Percentiles rank a stretch among this genome's conserved stretches.
phyloP scores from a whole-genome alignment of 1,140 invertebrate genomes.

The Anthonomus grandis region DNA sequence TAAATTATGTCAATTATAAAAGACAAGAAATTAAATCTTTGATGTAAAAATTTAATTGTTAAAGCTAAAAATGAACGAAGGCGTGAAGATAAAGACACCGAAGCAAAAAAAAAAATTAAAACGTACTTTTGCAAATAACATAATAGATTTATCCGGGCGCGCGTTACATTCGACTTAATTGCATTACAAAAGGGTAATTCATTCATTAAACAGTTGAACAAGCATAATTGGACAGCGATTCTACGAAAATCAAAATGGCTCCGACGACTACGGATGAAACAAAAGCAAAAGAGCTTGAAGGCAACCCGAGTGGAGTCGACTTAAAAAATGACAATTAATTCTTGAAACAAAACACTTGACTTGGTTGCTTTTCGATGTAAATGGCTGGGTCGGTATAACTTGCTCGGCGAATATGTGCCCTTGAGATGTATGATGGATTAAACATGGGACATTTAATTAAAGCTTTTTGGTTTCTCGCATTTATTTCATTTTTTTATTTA shows the following conservation, averaged over 20 bases:
- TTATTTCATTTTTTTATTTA: too few species aligned
- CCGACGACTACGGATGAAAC: constrained; percentile 42
- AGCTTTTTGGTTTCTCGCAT: too few species aligned
- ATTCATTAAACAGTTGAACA: constrained; percentile 42
- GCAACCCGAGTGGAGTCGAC: too few species aligned
- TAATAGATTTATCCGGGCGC: constrained; percentile 10
- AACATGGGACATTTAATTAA: too few species aligned
- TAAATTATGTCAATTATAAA: too few species aligned
- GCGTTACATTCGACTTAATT: constrained; percentile 33
- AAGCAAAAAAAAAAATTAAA: constrained; percentile 23
- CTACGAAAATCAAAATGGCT: constrained; percentile 46
- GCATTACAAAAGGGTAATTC: constrained; percentile 54
- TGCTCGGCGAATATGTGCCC: too few species aligned
- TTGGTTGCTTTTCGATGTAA: constrained; percentile 26
- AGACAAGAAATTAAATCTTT: too few species aligned
- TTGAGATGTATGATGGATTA: too few species aligned
- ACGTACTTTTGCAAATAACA: constrained; percentile 6
- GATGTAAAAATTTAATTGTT: too few species aligned
- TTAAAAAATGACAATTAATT: constrained; percentile 45
- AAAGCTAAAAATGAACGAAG: too few species aligned
- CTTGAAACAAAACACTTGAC: constrained; percentile 42
- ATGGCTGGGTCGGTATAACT: constrained; percentile 20
- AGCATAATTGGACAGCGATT: constrained; percentile 43
- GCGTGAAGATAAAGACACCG: constrained; percentile 35
- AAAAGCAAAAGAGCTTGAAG: constrained; percentile 38